Evolutionary conservation across 2,888 invertebrate species (phyloP), one percentile per base, ranked within the genome.

Genomic region (Caenorhabditis doughertyi): DNA sequence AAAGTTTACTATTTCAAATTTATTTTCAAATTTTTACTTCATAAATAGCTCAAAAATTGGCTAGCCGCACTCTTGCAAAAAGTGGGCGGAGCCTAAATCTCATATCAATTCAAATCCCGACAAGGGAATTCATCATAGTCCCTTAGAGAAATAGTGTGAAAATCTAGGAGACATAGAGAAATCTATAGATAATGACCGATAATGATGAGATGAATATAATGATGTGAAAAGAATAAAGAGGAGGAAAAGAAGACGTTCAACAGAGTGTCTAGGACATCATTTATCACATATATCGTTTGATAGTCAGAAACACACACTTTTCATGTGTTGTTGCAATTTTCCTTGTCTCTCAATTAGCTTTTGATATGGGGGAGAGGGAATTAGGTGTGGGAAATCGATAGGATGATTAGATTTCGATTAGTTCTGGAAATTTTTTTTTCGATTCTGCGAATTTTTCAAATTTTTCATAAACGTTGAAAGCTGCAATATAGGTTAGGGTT

Each of bases 221-320:
- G 42, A 56, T 55, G 58, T 35, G 71, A 58, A 58, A 71, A 47
- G 27, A 42, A 53, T 42, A 53, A 27, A 32, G 25, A 44, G 9
- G n/a, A 29, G 44, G 18, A 70, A 11, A 44, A 56, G 51, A 47
- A 7, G 11, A 47, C 39, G 55, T 42, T 56, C 53, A 53, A 23
- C 7, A 13, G n/a, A 2, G 16, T 32, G 42, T 64, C 23, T 27
- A 32, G 13, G 29, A 47, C 23, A 18, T 39, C 13, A 39, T 39
- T 25, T 51, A 21, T 49, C 21, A 49, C 21, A 8, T 8, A 49
- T n/a, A 42, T 16, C 3, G 3, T 42, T 16, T 49, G 23, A 21
- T 49, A 7, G 4, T 32, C 32, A 7, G 32, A 9, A 32, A 7
- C n/a, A n/a, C n/a, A n/a, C n/a, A n/a, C n/a, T n/a, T n/a, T n/a